These are phyloP conservation scores for Tretioscincus oriximinensis DNA, from an alignment of 2,113 vertebrate species.

Conservation along the genomic window DNA sequence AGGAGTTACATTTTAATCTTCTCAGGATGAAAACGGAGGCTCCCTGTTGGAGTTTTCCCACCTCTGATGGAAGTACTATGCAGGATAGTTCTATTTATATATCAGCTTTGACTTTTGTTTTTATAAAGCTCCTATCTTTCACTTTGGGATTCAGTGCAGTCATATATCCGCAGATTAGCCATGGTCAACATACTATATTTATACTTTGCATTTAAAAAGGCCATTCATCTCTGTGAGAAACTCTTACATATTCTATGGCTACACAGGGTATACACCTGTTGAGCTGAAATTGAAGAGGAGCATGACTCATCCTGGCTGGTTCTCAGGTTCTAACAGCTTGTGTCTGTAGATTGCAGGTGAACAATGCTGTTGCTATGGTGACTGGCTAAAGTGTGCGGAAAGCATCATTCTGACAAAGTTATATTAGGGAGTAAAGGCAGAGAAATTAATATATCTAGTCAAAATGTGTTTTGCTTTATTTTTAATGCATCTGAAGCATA, in stretches of 20 bases:
- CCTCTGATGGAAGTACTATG: too few relatives aligned
- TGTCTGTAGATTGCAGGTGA: constrained; percentile 43
- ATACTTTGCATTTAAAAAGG: neutral
- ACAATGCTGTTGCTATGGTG: constrained; percentile 51
- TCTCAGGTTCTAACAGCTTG: constrained; percentile 33
- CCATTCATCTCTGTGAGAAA: neutral
- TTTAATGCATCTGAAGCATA: constrained; percentile 5
- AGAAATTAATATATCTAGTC: constrained; percentile 38
- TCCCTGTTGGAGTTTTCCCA: too few relatives aligned
- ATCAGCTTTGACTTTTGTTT: too few relatives aligned
- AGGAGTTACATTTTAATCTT: too few relatives aligned
- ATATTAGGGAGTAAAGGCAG: constrained; percentile 47
- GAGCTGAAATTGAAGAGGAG: constrained; percentile 5
- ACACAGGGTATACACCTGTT: neutral
- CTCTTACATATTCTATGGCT: fast-evolving
- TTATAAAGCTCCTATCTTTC: neutral
- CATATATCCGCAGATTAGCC: neutral
- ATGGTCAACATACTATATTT: neutral
- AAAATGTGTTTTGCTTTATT: constrained; percentile 17
- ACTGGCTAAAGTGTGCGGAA: constrained; percentile 46
- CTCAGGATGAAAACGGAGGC: too few relatives aligned
- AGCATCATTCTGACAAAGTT: constrained; percentile 60
- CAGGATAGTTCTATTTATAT: too few relatives aligned
- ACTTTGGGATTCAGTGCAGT: neutral
- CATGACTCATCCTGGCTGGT: constrained; percentile 20